Conservation (phyloP, 2,888 invertebrate species). For the Herminia tarsipennalis region DNA sequence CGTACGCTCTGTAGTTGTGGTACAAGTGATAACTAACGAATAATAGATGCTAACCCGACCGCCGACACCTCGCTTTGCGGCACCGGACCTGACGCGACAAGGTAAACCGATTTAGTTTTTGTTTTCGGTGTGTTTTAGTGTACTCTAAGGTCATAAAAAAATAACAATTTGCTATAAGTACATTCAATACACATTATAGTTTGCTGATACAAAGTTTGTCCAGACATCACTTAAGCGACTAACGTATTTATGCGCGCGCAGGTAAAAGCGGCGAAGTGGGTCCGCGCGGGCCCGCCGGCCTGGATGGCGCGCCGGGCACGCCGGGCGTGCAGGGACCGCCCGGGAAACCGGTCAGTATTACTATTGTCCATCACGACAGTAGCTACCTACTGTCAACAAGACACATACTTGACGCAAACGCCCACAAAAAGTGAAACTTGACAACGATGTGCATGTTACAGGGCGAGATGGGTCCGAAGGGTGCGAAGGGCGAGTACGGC, state of each 20-base stretch:
- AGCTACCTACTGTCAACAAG: too few relatives aligned
- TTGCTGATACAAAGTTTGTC: not conserved
- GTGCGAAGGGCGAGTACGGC: slow-evolving; percentile 95
- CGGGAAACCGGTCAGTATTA: slow-evolving; percentile 89
- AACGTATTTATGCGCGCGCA: slow-evolving; percentile 57
- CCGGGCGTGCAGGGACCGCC: slow-evolving; percentile 95
- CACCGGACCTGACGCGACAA: not conserved
- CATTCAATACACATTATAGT: too few relatives aligned
- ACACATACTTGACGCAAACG: too few relatives aligned
- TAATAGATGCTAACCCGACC: slow-evolving; percentile 2
- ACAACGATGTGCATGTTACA: slow-evolving; percentile 55
- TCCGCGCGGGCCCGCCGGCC: slow-evolving; percentile 90
- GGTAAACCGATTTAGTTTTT: slow-evolving; percentile 7
- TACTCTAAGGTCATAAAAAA: too few relatives aligned
- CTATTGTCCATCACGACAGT: too few relatives aligned
- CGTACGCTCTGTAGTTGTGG: slow-evolving; percentile 49
- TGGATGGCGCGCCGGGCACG: slow-evolving; percentile 91
- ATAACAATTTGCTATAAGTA: too few relatives aligned
- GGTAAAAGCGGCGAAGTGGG: slow-evolving; percentile 92
- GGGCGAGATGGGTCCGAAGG: slow-evolving; percentile 94
- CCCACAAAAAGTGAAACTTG: too few relatives aligned
- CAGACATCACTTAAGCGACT: not conserved
- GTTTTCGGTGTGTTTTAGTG: not conserved
- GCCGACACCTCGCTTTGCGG: not conserved
- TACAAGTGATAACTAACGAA: slow-evolving; percentile 65